Evolutionary conservation across 2,797 vertebrate species (phyloP), one percentile per base, ranked within the genome.

Genomic region (Oryzias sinensis): DNA sequence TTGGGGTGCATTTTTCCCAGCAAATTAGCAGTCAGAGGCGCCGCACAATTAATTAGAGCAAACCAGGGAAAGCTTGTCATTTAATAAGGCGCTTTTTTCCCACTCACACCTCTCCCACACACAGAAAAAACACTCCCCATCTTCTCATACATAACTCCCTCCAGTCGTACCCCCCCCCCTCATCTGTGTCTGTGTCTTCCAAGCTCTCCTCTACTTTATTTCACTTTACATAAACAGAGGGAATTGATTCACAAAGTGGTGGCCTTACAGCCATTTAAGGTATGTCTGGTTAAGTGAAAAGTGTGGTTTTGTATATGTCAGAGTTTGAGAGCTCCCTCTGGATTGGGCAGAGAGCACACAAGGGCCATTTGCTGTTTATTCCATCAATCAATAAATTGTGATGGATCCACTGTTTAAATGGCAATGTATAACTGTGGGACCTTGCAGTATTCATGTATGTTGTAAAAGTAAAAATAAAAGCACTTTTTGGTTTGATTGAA

Each of bases 61-160:
- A 94, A 93, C 89, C 92, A 92, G 91, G 89, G 92, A 95, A 95
- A 94, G 92, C 94, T 95, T 96, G 94, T 96, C 94, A 94, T 94
- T 96, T 96, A 95, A 96, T 94, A 95, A 94, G 92, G 82, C 78
- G 76, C 84, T 93, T 93, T 93, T 79, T 82, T 57, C 60, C 59
- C 53, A 62, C 87, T 93, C 93, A 90, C 88, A 93, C 91, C 68
- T 73, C 84, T 79, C 72, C 49, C 77, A 74, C 73, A 74, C 65
- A 61, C 62, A 67, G 68, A 84, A 77, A 79, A 79, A 78, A 79
- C 56, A 60, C 63, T 76, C 75, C 62, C 76, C 59, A 65, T 80
- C 77, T 73, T 56, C 53, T 68, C 71, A 77, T 79, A 72, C 67
- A 67, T 76, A 67, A 81, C 74, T 62, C 59, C 51, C 52, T 63